Percentiles rank a stretch among this genome's conserved stretches.
Conservation (phyloP, 2,797 vertebrate species). For the Eleutherodactylus coqui region DNA sequence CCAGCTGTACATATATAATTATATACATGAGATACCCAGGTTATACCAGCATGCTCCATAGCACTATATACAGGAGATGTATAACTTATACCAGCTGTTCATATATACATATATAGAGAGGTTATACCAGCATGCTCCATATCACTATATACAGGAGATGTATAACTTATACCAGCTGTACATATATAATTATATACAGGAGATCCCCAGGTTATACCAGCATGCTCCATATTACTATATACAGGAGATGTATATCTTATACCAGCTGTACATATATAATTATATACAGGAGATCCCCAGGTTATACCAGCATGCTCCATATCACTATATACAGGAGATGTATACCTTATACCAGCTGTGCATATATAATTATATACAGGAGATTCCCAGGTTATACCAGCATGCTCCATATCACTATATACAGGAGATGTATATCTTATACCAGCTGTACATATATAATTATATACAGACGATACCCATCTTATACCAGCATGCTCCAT, state of each 20-base stretch:
- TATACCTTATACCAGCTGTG: neutral
- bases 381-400: neutral
- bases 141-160: neutral
- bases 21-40: neutral
- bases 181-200: neutral
- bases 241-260: neutral
- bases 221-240: neutral
- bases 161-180: neutral
- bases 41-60: slow-evolving; percentile 4
- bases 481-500: neutral
- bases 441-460: neutral
- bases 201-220: neutral
- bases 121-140: slow-evolving; percentile 1
- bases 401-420: neutral
- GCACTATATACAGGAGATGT: neutral
- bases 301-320: neutral
- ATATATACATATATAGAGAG: neutral
- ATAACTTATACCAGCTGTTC: neutral
- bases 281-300: neutral
- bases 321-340: neutral
- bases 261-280: neutral
- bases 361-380: neutral
- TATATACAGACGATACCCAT: neutral
- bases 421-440: neutral
- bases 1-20: neutral